Evolutionary conservation across 2,113 vertebrate species (phyloP).

Genomic region (Phrynosoma blainvillii): DNA sequence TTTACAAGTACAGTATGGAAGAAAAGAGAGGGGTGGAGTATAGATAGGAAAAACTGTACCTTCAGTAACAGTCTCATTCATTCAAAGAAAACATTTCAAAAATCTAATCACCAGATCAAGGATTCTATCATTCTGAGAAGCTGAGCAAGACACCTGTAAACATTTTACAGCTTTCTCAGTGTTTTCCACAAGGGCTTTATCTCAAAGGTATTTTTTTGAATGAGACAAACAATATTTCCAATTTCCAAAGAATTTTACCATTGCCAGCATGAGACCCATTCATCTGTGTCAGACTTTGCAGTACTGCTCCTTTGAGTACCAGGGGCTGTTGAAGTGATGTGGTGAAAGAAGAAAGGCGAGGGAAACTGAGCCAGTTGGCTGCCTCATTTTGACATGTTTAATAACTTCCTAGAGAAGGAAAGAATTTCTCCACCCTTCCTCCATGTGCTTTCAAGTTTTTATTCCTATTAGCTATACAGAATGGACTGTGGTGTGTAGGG

Average conservation of each 20-base stretch:
- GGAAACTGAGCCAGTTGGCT: constrained; percentile 6
- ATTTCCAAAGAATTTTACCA: not conserved
- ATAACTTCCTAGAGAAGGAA: constrained; percentile 6
- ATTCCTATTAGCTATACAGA: not conserved
- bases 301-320: not conserved
- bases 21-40: not conserved
- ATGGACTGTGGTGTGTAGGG: not conserved
- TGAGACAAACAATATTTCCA: not conserved
- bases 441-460: not conserved
- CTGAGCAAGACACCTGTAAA: not conserved
- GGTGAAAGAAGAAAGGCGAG: constrained; percentile 5
- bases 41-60: not conserved
- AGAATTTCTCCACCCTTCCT: not conserved
- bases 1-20: constrained; percentile 22
- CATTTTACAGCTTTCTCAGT: not conserved
- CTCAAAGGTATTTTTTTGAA: not conserved
- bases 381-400: constrained; percentile 8
- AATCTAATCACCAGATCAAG: not conserved
- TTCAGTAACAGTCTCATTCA: constrained; percentile 22
- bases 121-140: not conserved
- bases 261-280: not conserved
- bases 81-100: constrained; percentile 19
- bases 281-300: not conserved
- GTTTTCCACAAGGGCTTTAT: not conserved
- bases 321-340: not conserved